Base-by-base conservation (phyloP, 2,888 invertebrate genomes). In the Ochropacha duplaris region DNA sequence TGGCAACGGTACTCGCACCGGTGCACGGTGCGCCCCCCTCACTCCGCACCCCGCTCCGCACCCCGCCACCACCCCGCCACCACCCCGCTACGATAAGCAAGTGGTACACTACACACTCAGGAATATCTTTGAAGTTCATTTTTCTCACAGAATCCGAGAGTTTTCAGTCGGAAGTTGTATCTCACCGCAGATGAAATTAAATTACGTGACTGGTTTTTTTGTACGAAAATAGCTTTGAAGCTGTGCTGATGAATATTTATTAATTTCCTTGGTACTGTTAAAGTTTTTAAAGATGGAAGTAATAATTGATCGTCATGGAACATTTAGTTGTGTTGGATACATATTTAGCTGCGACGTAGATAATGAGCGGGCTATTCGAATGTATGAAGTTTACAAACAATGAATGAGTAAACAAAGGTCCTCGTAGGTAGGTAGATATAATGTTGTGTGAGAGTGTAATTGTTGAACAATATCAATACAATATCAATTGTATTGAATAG, bases 1-100 rank as follows among this genome's bases (percentile, higher is more conserved):
- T 61, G 72, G 62, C 82, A 84, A 86, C 87, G 87, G 87, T 83
- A 86, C 78, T 73, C 71, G 74, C 79, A 85, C 74, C 86, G 85
- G 84, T 79, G 61, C n/a, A n/a, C 86, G 85, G 84, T 24, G 24
- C 24, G 24, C 24, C 24, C 24, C 24, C 24, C 24, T 24, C 24
- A 24, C 24, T 5, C 24, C 24, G 24, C 24, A 2, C 24, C 24
- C 24, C 24, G 24, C 24, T 2, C 24, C 62, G 39, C 34, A 58
- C 57, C 59, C 51, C 58, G 51, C 49, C 39, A 26, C n/a, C n/a
- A 1, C 36, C 61, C 49, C 34, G 57, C 57, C 59, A 49, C 58
- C 61, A 16, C 26, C 55, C 22, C 49, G 49, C 49, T 24, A 12
- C 50, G 44, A 55, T 49, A 36, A 44, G 60, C 55, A 50, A 56